These are phyloP conservation scores for Sylvilagus floridanus DNA, from an alignment of 2,797 vertebrate genomes.

Conservation along the genomic window DNA sequence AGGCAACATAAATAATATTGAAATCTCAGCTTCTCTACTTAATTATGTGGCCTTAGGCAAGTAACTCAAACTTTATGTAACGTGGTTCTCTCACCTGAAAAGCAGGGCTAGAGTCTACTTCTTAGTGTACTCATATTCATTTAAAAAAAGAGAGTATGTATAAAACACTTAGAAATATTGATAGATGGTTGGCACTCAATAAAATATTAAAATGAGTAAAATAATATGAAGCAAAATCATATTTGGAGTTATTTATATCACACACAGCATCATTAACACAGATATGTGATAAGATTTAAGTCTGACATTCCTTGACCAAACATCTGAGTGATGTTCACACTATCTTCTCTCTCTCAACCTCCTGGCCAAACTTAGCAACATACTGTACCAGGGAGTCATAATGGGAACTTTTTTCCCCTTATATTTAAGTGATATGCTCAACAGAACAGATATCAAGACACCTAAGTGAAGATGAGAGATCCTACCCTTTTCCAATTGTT, in stretches of 20 bases:
- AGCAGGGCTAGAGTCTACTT: neutral
- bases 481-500: neutral
- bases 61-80: slow-evolving; percentile 23
- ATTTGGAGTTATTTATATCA: slow-evolving; percentile 5
- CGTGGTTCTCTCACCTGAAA: slow-evolving; percentile 12
- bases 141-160: neutral
- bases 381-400: neutral
- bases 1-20: neutral
- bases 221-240: neutral
- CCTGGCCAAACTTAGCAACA: neutral
- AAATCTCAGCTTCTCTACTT: slow-evolving; percentile 39
- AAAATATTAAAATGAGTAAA: slow-evolving; percentile 54
- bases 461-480: neutral
- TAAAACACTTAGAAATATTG: slow-evolving; percentile 19
- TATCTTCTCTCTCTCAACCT: neutral
- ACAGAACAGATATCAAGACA: slow-evolving; percentile 4
- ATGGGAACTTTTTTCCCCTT: neutral
- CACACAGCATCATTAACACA: neutral
- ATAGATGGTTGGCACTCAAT: neutral
- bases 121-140: slow-evolving; percentile 7
- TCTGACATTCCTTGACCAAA: neutral
- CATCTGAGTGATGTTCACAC: neutral
- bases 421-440: neutral
- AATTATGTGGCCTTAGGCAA: slow-evolving; percentile 9
- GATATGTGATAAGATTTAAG: neutral